phyloP scores from a whole-genome alignment of 2,797 vertebrate genomes.

The Tenualosa thibaudeaui region DNA sequence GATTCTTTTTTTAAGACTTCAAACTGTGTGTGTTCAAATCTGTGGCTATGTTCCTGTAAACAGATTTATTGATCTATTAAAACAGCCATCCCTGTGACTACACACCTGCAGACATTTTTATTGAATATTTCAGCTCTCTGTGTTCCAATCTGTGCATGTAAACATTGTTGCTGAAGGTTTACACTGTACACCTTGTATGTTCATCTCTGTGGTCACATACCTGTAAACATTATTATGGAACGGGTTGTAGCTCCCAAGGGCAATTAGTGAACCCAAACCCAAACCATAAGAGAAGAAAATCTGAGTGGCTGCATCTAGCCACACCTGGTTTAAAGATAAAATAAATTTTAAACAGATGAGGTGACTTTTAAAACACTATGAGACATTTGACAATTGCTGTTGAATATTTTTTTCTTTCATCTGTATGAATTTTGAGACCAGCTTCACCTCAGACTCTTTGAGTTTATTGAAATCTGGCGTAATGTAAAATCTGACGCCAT shows the following conservation, averaged over 20 bases:
- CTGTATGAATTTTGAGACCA: background rate
- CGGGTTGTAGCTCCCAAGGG: slow-evolving; percentile 96
- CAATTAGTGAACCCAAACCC: slow-evolving; percentile 95
- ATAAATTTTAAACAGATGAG: slow-evolving; percentile 6
- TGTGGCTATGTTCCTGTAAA: background rate
- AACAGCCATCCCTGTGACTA: background rate
- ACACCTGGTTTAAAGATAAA: slow-evolving; percentile 79
- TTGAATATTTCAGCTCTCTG: slow-evolving; percentile 71
- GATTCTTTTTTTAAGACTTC: slow-evolving; percentile 84
- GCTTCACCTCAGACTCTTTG: slow-evolving; percentile 90
- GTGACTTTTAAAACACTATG: background rate
- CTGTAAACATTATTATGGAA: slow-evolving; percentile 99
- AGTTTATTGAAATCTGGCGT: slow-evolving; percentile 96
- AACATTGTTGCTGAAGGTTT: slow-evolving; percentile 84
- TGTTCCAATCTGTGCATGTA: background rate
- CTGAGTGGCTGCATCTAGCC: slow-evolving; percentile 97
- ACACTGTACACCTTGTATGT: background rate
- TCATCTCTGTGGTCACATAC: slow-evolving; percentile 64
- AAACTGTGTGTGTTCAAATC: background rate
- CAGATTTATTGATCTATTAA: slow-evolving; percentile 83
- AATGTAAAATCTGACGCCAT: slow-evolving; percentile 94
- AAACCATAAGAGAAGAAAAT: slow-evolving; percentile 98
- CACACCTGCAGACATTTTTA: slow-evolving; percentile 68
- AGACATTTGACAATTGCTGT: background rate
- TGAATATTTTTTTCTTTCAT: background rate